Evolutionary conservation across 2,888 invertebrate genomes (phyloP), one percentile per base, ranked within the genome.

Genomic region (Hybos culiciformis): DNA sequence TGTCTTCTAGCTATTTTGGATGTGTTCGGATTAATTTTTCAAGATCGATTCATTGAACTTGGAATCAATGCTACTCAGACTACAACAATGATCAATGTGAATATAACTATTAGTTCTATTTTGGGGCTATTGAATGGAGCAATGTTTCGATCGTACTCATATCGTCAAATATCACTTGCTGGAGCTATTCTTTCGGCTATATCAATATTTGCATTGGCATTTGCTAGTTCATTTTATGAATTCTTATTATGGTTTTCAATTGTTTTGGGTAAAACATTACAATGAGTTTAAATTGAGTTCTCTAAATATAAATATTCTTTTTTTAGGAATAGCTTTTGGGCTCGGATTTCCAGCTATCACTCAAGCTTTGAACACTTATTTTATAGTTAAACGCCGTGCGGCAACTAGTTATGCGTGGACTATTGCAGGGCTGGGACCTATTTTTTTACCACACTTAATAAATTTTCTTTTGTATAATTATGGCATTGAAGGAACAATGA

Each of bases 41-140:
- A 78, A 15, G 77, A 78, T 52, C 74, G 73, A 51, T 74, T 82
- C 51, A 53, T 63, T 4, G 60, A 69, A 4, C 65, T 82, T 45
- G 75, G 75, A 47, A 71, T 83, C 58, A 68, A 69, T 54, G 75
- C 74, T 51, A 73, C 80, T 6, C 71, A 82, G 65, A 78, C 76
- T 23, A 79, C 81, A 21, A 77, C 80, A 40, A 74, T 83, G 53
- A 76, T 80, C 57, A 83, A 82, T 63, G 70, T 80, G 54, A 76
- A 81, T 68, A 72, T 76, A 18, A 80, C 82, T 24, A 71, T 34
- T 17, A 7, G 15, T 14, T 41, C 12, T 26, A 29, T 29, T 34
- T 14, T 15, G 41, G 44, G 44, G 4, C 61, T 80, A 49, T 66
- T 74, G 32, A 78, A 78, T 61, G 79, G 79, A 15, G 78, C 78